phyloP scores from a whole-genome alignment of 2,797 vertebrate species.

The Semotilus atromaculatus region DNA sequence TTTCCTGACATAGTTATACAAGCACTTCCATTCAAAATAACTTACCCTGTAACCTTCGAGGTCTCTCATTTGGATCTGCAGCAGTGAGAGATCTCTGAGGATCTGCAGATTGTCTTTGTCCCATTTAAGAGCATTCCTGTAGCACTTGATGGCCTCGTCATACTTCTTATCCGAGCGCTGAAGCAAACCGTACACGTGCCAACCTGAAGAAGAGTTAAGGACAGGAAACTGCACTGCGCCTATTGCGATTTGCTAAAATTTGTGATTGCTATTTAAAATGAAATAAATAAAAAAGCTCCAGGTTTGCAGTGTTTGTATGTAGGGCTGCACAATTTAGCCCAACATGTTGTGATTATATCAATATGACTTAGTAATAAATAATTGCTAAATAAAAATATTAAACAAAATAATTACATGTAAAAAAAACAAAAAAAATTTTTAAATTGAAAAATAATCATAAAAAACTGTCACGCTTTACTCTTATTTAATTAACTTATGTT shows the following conservation, averaged over 20 bases:
- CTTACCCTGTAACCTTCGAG: constrained; percentile 97
- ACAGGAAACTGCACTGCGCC: background rate
- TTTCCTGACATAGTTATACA: background rate
- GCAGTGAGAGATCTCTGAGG: constrained; percentile 94
- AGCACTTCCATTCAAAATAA: constrained; percentile 39
- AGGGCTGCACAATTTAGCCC: background rate
- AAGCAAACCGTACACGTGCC: constrained; percentile 97
- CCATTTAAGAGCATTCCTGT: constrained; percentile 98
- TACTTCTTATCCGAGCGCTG: constrained; percentile 99
- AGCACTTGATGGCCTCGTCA: constrained; percentile 99
- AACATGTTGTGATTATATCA: background rate
- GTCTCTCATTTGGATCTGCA: constrained; percentile 99
- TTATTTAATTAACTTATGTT: no score
- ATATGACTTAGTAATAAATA: no score
- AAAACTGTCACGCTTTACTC: fast-evolving
- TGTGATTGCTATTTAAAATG: background rate
- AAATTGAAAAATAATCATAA: no score
- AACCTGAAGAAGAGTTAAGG: constrained; percentile 80
- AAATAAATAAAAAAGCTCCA: background rate
- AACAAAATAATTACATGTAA: no score
- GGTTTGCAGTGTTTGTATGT: background rate
- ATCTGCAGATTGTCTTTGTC: constrained; percentile 99
- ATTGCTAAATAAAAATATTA: no score
- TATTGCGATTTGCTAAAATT: background rate
- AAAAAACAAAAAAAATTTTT: fast-evolving